Evolutionary conservation across 2,113 vertebrate genomes (phyloP), one percentile per base, ranked within the genome.

Genomic region (Tilapia sparmanii): DNA sequence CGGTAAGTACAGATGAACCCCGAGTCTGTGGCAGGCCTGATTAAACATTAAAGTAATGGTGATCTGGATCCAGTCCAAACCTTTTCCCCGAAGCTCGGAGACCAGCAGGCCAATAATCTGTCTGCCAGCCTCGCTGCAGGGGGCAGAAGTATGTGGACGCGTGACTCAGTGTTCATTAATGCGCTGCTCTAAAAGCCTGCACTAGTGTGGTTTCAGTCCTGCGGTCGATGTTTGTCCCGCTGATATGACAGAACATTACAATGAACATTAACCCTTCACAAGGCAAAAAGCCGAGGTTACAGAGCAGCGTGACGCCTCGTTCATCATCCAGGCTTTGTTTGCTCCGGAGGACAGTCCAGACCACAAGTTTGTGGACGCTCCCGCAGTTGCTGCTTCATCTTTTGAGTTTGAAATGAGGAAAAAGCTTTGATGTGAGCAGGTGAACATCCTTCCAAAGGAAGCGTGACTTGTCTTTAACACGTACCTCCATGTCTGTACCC

Each of bases 31-130:
- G 83, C 24, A 33, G 90, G 80, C 79, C 87, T 92, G 86, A 95
- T 94, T 89, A 94, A 95, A 90, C 63, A 93, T 94, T 94, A 78
- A 95, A 84, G 78, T 89, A 10, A 91, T 94, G 92, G 91, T 5
- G 76, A 85, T 85, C 87, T 93, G 92, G 94, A 93, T 5, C 53
- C 0, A 6, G 81, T 87, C 93, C 92, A 95, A 93, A 92, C 85
- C 80, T 86, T 73, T 92, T 87, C 89, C 87, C 89, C 91, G 90
- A 89, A 87, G 89, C 91, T 89, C 42, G 0, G 61, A 82, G 89
- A 78, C 82, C 87, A 26, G 76, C 61, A 9, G 79, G 35, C 52
- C 63, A 42, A 18, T 85, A 86, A 91, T 84, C 29, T 2, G 38
- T 68, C 38, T 22, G 50, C 31, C 83, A 12, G n/a, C 55, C 33